Evolutionary conservation across 2,888 invertebrate genomes (phyloP).

Genomic region (Dione juno): DNA sequence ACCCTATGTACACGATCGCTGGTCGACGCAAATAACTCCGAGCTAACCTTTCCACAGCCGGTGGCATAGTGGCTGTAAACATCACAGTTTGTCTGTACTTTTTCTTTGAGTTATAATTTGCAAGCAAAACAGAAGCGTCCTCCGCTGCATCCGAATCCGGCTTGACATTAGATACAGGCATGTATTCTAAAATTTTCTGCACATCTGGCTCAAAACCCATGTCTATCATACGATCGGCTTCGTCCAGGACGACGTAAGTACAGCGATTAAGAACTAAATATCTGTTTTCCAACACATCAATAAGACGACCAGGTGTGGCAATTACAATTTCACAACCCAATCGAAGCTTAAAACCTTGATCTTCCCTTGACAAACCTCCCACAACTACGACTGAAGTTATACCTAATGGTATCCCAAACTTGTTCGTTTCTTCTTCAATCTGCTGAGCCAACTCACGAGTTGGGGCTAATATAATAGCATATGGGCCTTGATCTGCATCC

Average conservation of each 20-base stretch:
- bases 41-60: constrained; percentile 98
- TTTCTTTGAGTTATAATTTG: constrained; percentile 97
- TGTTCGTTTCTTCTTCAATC: constrained; percentile 99
- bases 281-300: constrained; percentile 98
- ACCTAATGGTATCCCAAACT: constrained; percentile 96
- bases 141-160: constrained; percentile 99
- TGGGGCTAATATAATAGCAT: constrained; percentile 99
- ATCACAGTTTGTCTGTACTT: constrained; percentile 99
- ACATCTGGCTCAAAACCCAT: constrained; percentile 99
- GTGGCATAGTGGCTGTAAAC: constrained; percentile 99
- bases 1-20: constrained; percentile 98
- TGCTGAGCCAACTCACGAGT: constrained; percentile 99
- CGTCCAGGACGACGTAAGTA: constrained; percentile 97
- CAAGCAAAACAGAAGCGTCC: constrained; percentile 94
- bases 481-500: constrained; percentile 97
- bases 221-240: constrained; percentile 99
- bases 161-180: constrained; percentile 99
- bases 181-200: constrained; percentile 97
- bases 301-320: constrained; percentile 99
- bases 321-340: constrained; percentile 99
- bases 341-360: constrained; percentile 97
- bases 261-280: constrained; percentile 98
- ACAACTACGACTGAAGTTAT: constrained; percentile 98
- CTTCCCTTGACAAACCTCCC: constrained; percentile 98
- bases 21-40: constrained; percentile 97